Evolutionary conservation across 2,797 vertebrate species (phyloP), one percentile per base, ranked within the genome.

Genomic region (Lutjanus argentimaculatus): DNA sequence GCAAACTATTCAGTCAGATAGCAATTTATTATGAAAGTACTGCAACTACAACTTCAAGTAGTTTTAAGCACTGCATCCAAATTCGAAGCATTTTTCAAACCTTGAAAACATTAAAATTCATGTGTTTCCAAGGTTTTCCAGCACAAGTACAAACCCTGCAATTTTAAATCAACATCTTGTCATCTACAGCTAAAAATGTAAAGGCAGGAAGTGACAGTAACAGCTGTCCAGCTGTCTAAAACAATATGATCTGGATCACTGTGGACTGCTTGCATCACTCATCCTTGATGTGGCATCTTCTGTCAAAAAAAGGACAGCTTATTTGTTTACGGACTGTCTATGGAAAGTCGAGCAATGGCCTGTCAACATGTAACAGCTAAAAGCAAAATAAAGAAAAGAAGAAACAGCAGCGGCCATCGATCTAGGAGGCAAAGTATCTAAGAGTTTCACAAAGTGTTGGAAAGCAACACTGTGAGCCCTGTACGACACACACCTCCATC

Each of bases 401-500:
- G 46, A 67, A 72, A 43, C 10, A 19, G 40, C 58, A 6, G 45
- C n/a, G 16, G 19, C 19, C 51, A 52, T 52, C 52, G 49, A 43
- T n/a, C 64, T 59, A 48, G 14, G 52, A 68, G 15, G 14, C 7
- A 40, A 52, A 72, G 49, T 52, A 56, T 67, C 49, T 77, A n/a
- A 10, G 67, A 11, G 15, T 45, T 59, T 71, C 49, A 30, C 17
- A 19, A 49, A 51, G 64, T 16, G 64, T 7, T 25, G 17, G 59
- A 49, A 68, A 84, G 78, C 22, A 62, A 58, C 9, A 16, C 67
- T 55, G 56, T n/a, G 43, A 30, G 21, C 51, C 43, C 59, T 21
- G 46, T 64, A 49, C 5, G 13, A 61, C 49, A 57, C 15, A 61
- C 53, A 61, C 70, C 63, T 76, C 76, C 73, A 71, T 77, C 81